Evolutionary conservation across 2,113 vertebrate species (phyloP).

Genomic region (Indri indri): DNA sequence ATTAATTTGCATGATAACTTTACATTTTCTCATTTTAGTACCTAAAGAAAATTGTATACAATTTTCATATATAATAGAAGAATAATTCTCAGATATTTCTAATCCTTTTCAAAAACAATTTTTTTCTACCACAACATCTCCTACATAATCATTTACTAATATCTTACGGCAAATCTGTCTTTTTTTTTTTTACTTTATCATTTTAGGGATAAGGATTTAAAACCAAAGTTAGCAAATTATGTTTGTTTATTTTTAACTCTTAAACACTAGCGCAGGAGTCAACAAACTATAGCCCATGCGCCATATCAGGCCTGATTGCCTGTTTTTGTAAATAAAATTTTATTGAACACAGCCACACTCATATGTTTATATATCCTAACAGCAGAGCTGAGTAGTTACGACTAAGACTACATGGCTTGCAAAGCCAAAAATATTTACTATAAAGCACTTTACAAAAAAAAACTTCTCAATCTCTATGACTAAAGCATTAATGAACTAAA

Average conservation of each 20-base stretch:
- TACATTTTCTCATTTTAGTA: slow-evolving; percentile 14
- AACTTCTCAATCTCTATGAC: not conserved
- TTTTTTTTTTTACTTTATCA: not conserved
- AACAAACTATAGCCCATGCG: not conserved
- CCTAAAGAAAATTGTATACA: slow-evolving; percentile 25
- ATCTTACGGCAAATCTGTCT: not conserved
- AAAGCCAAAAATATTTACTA: not conserved
- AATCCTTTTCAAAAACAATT: slow-evolving; percentile 34
- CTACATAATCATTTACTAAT: not conserved
- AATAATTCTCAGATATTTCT: not conserved
- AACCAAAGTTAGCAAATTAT: not conserved
- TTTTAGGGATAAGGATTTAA: slow-evolving; percentile 9
- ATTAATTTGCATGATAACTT: slow-evolving; percentile 56
- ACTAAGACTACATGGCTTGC: not conserved
- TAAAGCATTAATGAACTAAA: slow-evolving; percentile 1
- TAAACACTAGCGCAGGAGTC: not conserved
- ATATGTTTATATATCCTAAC: not conserved
- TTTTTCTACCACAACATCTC: not conserved
- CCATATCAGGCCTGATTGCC: not conserved
- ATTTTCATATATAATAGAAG: not conserved
- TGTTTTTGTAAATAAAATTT: not conserved
- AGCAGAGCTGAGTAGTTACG: not conserved
- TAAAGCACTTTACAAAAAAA: not conserved
- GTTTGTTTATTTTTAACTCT: slow-evolving; percentile 3
- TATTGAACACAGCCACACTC: not conserved